Evolutionary conservation across 2,113 vertebrate genomes (phyloP), one percentile per base, ranked within the genome.

Genomic region (Anolis carolinensis): DNA sequence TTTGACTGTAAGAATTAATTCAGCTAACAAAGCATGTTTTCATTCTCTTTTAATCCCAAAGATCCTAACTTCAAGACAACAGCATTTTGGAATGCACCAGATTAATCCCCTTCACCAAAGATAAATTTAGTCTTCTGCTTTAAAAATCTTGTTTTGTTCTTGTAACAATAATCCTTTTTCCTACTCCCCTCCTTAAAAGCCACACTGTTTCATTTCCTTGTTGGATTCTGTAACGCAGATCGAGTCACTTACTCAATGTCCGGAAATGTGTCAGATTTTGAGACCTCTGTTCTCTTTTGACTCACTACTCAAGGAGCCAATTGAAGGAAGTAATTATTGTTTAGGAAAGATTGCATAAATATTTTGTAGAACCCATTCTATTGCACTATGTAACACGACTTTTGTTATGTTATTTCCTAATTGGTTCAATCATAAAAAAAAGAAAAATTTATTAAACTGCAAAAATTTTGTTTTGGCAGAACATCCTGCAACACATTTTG

Each of bases 1-100:
- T 10, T 55, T 20, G 1, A 20, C 36, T 1, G 62, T 79, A 85
- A 13, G 1, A 77, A 78, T 80, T 0, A 25, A 76, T 1, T 2
- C 59, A 21, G 0, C 10, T 67, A 68, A 25, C n/a, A 79, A 67
- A 76, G 9, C 50, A 62, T 2, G 48, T 79, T 0, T 84, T 87
- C 7, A 5, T 18, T 74, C 2, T 0, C 18, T 80, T 94, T 94
- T 93, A 93, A 92, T 92, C 68, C 65, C 90, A 95, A 94, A 91
- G 30, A n/a, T 67, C 8, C 16, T 90, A 0, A 48, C 76, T 86
- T 85, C 79, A 92, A 92, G 18, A 90, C 0, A 71, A 81, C 36
- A 71, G 23, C 65, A 39, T 65, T 87, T 83, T 71, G 89, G 92
- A 93, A 91, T 27, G 85, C 0, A 30, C 36, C 13, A 90, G 44